phyloP scores from a whole-genome alignment of 2,113 vertebrate genomes.

The Sporophila hypoxantha region DNA sequence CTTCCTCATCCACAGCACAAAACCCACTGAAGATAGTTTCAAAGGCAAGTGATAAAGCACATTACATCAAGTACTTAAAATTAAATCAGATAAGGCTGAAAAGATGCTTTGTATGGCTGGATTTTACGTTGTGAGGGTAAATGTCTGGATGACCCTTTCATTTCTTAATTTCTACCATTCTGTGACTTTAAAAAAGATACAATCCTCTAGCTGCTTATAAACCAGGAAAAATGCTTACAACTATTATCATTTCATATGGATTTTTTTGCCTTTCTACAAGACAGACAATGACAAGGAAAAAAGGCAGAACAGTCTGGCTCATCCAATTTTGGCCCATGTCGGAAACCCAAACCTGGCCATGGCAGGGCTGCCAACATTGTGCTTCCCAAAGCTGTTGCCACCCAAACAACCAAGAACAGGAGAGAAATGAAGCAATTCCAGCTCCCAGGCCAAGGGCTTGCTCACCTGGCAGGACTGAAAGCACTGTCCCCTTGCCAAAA shows the following conservation, averaged over 20 bases:
- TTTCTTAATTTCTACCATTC: neutral
- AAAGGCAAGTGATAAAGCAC: neutral
- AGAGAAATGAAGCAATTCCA: no score
- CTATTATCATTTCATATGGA: neutral
- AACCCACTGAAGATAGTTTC: neutral
- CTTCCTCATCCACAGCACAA: neutral
- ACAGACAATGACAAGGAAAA: neutral
- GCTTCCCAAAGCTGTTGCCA: neutral
- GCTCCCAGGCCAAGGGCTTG: no score
- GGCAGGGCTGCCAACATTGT: neutral
- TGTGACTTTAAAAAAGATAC: neutral
- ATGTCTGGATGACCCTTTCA: neutral
- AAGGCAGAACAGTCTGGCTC: neutral
- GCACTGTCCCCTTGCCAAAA: no score
- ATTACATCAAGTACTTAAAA: neutral
- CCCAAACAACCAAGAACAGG: neutral
- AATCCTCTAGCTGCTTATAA: neutral
- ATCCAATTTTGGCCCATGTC: no score
- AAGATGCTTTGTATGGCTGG: neutral
- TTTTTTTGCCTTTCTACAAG: neutral
- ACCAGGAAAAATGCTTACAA: neutral
- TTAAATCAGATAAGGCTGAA: neutral
- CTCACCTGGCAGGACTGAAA: no score
- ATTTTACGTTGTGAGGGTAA: neutral
- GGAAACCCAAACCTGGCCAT: neutral